Conservation (phyloP, 1,140 invertebrate genomes). For the Saccostrea echinata region DNA sequence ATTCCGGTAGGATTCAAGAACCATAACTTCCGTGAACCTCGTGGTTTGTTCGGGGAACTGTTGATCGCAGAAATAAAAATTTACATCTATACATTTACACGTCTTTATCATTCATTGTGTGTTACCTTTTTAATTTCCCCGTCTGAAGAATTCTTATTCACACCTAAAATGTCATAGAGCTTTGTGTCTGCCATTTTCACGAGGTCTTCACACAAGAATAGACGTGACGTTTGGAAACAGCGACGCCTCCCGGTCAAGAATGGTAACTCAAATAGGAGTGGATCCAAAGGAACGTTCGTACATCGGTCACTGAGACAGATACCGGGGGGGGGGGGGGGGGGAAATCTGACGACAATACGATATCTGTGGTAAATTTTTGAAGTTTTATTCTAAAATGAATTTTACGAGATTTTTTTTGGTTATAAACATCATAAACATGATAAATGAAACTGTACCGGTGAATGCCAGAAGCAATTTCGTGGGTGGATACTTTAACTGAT, state of each 20-base stretch:
- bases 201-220: slow-evolving; percentile 57
- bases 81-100: not conserved
- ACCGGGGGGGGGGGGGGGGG: too few relatives aligned
- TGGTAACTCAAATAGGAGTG: slow-evolving; percentile 8
- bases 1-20: not conserved
- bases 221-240: slow-evolving; percentile 30
- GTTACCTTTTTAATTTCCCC: slow-evolving; percentile 93
- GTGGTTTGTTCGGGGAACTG: not conserved
- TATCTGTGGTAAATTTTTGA: too few relatives aligned
- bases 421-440: too few relatives aligned
- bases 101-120: not conserved
- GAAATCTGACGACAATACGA: too few relatives aligned
- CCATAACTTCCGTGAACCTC: slow-evolving; percentile 6
- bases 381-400: too few relatives aligned
- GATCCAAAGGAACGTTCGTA: not conserved
- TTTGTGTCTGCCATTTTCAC: slow-evolving; percentile 85
- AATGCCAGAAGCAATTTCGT: too few relatives aligned
- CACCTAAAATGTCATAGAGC: slow-evolving; percentile 91
- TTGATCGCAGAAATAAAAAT: not conserved
- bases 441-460: too few relatives aligned
- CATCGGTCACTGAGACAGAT: too few relatives aligned
- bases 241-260: slow-evolving; percentile 21
- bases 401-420: too few relatives aligned
- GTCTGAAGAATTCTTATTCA: slow-evolving; percentile 87
- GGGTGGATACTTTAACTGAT: too few relatives aligned